These are phyloP conservation scores for Drosophila nr. perissopoda DNA, from an alignment of 2,888 invertebrate species.

Conservation along the genomic window DNA sequence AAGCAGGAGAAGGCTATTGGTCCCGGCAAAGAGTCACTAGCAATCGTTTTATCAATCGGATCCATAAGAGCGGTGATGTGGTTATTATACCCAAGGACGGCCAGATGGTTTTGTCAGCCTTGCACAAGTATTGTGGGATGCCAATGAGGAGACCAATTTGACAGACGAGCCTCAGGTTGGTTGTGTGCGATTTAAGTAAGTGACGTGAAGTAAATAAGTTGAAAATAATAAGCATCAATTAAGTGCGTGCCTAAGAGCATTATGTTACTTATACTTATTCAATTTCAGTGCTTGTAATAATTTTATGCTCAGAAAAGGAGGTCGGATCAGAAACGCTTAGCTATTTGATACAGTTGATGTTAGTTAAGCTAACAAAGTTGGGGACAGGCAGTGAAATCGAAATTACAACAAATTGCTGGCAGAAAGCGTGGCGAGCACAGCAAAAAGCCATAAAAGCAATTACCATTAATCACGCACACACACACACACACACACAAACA, in stretches of 20 bases:
- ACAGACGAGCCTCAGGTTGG: too few species aligned
- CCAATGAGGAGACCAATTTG: not conserved
- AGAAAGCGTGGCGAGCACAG: conserved; percentile 31
- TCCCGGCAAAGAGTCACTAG: not conserved
- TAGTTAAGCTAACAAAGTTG: conserved; percentile 12
- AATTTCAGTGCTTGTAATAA: conserved; percentile 10
- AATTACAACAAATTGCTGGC: conserved; percentile 45
- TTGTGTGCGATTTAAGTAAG: not conserved
- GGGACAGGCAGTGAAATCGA: conserved; percentile 36
- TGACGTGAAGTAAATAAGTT: not conserved
- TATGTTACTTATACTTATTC: not conserved
- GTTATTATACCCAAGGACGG: not conserved
- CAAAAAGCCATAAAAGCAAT: conserved; percentile 50
- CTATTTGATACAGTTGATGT: conserved; percentile 10
- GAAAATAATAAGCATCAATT: conserved; percentile 7
- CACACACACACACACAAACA: conserved; percentile 2
- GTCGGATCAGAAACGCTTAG: conserved; percentile 1
- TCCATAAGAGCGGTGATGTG: not conserved
- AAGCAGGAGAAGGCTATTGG: not conserved
- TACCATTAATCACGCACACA: conserved; percentile 60
- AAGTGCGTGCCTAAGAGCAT: not conserved
- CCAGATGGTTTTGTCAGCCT: not conserved
- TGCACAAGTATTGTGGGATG: not conserved
- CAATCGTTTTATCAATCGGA: not conserved
- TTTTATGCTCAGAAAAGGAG: conserved; percentile 2